Percentiles rank a stretch among this genome's conserved stretches.
Conservation (phyloP, 2,113 vertebrate species). For the Cyprinus carpio region DNA sequence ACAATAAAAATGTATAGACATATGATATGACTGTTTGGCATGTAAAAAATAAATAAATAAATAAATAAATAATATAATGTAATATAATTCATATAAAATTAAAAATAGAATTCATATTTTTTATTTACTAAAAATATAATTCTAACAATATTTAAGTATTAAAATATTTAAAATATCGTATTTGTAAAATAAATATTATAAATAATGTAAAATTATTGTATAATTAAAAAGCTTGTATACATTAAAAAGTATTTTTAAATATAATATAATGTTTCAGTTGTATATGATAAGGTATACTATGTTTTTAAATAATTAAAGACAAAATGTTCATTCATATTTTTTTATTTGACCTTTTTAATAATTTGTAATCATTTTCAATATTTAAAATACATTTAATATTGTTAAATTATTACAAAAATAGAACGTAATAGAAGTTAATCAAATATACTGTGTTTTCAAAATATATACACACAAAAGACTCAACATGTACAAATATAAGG, state of each 20-base stretch:
- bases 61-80: neutral
- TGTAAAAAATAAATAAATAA: neutral
- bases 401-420: no score
- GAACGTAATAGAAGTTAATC: no score
- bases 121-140: neutral
- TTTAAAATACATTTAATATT: no score
- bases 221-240: neutral
- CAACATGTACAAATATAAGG: no score
- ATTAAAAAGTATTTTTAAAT: neutral
- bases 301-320: no score
- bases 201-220: neutral
- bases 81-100: no score
- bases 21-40: neutral
- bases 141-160: neutral
- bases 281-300: neutral
- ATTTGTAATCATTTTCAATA: no score
- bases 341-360: neutral
- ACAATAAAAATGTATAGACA: neutral
- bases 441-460: neutral
- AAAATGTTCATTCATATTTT: neutral
- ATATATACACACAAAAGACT: neutral
- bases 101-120: neutral
- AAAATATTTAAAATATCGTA: neutral
- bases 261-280: neutral
- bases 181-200: neutral